Evolutionary conservation across 2,797 vertebrate species (phyloP).

Genomic region (Scyliorhinus canicula): DNA sequence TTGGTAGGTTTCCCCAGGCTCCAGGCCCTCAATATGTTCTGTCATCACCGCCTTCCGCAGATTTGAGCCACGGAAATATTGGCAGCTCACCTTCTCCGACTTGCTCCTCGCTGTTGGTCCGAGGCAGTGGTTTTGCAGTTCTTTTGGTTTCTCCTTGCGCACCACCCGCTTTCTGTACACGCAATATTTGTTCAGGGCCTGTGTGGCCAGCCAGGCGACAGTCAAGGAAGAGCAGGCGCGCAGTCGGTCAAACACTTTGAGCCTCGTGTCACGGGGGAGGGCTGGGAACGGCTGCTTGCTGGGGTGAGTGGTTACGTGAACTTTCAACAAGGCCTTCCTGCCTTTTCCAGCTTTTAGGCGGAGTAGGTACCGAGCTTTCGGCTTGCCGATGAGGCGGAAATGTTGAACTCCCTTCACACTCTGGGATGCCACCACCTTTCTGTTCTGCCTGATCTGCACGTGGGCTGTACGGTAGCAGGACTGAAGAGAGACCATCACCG

Average conservation of each 20-base stretch:
- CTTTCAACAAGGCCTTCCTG: conserved; percentile 39
- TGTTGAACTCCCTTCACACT: conserved; percentile 41
- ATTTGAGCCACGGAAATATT: background rate
- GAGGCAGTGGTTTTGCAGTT: conserved; percentile 42
- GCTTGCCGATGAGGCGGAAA: conserved; percentile 38
- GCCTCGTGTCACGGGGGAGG: conserved; percentile 38
- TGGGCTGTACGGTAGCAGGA: conserved; percentile 41
- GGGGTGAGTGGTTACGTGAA: conserved; percentile 39
- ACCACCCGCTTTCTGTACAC: conserved; percentile 40
- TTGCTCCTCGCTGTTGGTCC: conserved; percentile 39
- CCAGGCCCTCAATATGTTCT: conserved; percentile 40
- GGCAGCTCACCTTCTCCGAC: conserved; percentile 41
- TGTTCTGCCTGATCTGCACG: conserved; percentile 40
- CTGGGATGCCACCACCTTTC: conserved; percentile 35
- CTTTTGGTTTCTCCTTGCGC: conserved; percentile 31
- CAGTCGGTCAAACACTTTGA: conserved; percentile 36
- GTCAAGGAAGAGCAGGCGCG: conserved; percentile 40
- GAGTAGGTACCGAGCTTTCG: conserved; percentile 35
- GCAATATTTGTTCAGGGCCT: conserved; percentile 39
- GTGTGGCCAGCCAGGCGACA: conserved; percentile 39
- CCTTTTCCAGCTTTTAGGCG: conserved; percentile 39
- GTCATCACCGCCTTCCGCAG: conserved; percentile 26
- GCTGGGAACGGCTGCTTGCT: conserved; percentile 40
- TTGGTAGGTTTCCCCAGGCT: conserved; percentile 41
- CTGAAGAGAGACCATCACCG: conserved; percentile 39